phyloP scores from a whole-genome alignment of 2,113 vertebrate species.

The Psammodynastes pulverulentus region DNA sequence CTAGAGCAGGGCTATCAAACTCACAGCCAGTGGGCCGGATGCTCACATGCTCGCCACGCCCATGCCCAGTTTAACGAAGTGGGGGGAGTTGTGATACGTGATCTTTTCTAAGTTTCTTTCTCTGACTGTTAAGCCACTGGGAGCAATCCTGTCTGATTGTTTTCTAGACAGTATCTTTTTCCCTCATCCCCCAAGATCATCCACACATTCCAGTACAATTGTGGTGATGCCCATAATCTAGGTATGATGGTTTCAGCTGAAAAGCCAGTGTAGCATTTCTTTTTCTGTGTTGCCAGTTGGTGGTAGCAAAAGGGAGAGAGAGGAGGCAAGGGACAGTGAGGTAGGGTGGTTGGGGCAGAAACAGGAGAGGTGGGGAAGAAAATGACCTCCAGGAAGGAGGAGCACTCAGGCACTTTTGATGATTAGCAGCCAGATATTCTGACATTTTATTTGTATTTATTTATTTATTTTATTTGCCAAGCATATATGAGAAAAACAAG shows the following conservation, averaged over 20 bases:
- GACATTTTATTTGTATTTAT: no score
- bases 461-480: no score
- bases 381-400: background rate
- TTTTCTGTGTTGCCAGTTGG: background rate
- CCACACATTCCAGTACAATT: background rate
- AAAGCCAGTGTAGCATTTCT: background rate
- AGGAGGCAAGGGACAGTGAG: background rate
- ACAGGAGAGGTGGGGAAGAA: background rate
- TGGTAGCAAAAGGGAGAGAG: background rate
- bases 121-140: background rate
- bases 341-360: background rate
- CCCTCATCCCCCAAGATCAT: background rate
- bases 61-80: no score
- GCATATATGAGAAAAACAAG: no score
- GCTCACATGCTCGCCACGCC: no score
- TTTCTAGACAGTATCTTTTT: background rate
- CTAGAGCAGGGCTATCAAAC: no score
- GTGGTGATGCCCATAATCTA: background rate
- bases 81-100: no score
- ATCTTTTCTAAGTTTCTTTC: background rate
- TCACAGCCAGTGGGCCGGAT: no score
- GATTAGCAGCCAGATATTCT: background rate
- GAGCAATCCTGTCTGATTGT: background rate
- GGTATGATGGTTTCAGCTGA: background rate
- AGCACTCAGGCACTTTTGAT: background rate